Conservation (phyloP, 2,797 vertebrate genomes). For the Poeciliopsis turneri region DNA sequence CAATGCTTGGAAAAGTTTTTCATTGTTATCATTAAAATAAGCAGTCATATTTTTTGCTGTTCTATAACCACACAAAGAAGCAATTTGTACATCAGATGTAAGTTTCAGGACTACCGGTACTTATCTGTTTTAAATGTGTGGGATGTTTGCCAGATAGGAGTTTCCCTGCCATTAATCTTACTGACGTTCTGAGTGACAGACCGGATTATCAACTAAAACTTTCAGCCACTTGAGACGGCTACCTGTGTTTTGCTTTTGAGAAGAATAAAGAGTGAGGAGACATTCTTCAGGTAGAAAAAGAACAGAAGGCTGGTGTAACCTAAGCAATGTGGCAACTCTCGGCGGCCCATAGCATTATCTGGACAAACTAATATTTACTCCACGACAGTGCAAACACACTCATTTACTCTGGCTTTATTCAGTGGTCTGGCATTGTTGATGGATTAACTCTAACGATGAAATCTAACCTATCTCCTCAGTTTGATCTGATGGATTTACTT, state of each 20-base stretch:
- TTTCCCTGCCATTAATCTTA: conserved; percentile 78
- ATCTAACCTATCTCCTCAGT: conserved; percentile 64
- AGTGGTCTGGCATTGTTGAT: conserved; percentile 71
- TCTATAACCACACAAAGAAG: conserved; percentile 1
- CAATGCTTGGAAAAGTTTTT: conserved; percentile 2
- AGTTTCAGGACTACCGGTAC: conserved; percentile 40
- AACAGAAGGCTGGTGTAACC: conserved; percentile 68
- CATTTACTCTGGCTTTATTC: conserved; percentile 72
- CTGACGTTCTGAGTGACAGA: conserved; percentile 69
- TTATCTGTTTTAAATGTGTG: conserved; percentile 76
- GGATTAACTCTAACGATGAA: conserved; percentile 75
- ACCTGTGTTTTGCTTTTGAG: conserved; percentile 79
- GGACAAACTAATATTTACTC: conserved; percentile 82
- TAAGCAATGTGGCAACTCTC: conserved; percentile 74
- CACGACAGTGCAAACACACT: conserved; percentile 72
- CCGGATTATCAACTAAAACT: conserved; percentile 77
- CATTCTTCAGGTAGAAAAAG: conserved; percentile 60
- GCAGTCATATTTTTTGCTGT: not conserved
- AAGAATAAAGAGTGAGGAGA: conserved; percentile 73
- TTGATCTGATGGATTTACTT: conserved; percentile 60
- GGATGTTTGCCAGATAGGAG: conserved; percentile 69
- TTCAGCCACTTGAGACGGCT: conserved; percentile 80
- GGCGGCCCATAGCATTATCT: conserved; percentile 73
- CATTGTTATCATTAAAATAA: not conserved
- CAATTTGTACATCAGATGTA: conserved; percentile 16